phyloP scores from a whole-genome alignment of 1,140 invertebrate genomes.

The Lucilia sericata region DNA sequence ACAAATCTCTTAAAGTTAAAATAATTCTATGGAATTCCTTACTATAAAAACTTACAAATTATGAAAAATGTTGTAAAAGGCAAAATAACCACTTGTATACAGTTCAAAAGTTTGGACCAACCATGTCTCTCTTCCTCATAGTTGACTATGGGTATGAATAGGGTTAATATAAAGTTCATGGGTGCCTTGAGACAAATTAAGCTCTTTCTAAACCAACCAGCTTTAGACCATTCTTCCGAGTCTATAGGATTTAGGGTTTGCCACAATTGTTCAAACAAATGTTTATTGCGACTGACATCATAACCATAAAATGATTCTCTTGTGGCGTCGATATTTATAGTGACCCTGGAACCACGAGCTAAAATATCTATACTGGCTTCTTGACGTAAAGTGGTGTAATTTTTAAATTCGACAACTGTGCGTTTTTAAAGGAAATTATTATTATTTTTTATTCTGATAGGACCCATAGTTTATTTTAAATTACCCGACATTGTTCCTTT shows the following conservation, averaged over 20 bases:
- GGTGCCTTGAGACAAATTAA: conserved; percentile 38
- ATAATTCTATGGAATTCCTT: neutral
- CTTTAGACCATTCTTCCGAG: conserved; percentile 31
- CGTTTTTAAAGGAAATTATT: too few relatives aligned
- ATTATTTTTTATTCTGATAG: neutral
- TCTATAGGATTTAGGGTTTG: conserved; percentile 63
- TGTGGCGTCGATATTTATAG: conserved; percentile 40
- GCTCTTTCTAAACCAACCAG: neutral
- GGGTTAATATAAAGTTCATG: conserved; percentile 34
- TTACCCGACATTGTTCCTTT: conserved; percentile 28
- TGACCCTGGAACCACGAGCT: neutral
- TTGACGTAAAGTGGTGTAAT: conserved; percentile 32
- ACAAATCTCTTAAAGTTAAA: neutral
- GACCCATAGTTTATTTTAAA: neutral
- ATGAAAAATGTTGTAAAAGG: conserved; percentile 38
- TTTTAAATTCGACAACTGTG: conserved; percentile 25
- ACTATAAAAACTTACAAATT: conserved; percentile 37
- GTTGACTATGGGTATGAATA: conserved; percentile 47
- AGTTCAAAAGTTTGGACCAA: conserved; percentile 52
- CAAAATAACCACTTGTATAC: conserved; percentile 45
- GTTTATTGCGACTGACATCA: conserved; percentile 46
- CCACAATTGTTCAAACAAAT: conserved; percentile 70
- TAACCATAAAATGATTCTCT: conserved; percentile 31
- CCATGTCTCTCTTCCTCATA: conserved; percentile 48
- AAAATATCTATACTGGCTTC: conserved; percentile 47